Evolutionary conservation across 2,113 vertebrate genomes (phyloP).

Genomic region (Plestiodon gilberti): DNA sequence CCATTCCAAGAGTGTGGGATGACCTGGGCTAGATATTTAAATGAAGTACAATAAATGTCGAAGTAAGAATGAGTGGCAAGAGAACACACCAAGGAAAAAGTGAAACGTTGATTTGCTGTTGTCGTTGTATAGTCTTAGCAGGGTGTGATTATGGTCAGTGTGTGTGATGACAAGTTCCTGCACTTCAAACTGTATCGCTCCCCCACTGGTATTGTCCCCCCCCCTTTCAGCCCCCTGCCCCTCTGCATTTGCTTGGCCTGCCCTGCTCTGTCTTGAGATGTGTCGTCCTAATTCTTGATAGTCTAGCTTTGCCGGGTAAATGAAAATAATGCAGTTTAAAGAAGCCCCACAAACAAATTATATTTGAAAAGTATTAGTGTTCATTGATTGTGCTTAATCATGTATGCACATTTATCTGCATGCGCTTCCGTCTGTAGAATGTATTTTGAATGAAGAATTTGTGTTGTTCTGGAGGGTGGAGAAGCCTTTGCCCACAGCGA

Average conservation of each 20-base stretch:
- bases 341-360: not conserved
- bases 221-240: too few species aligned
- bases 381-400: not conserved
- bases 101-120: not conserved
- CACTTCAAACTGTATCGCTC: too few species aligned
- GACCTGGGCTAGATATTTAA: too few species aligned
- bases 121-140: not conserved
- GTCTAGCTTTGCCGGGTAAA: not conserved
- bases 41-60: too few species aligned
- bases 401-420: not conserved
- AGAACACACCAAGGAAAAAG: too few species aligned
- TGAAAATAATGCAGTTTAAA: not conserved
- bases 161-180: too few species aligned
- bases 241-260: not conserved
- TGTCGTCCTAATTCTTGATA: not conserved
- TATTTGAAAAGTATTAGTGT: not conserved
- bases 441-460: not conserved
- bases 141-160: not conserved
- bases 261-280: not conserved
- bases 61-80: too few species aligned
- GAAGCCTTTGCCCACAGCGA: not conserved
- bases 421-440: not conserved
- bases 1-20: too few species aligned
- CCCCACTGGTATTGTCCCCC: not conserved
- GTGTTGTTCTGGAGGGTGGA: not conserved